Base-by-base conservation (phyloP, 2,888 invertebrate genomes). In the Ectropis crepuscularia region DNA sequence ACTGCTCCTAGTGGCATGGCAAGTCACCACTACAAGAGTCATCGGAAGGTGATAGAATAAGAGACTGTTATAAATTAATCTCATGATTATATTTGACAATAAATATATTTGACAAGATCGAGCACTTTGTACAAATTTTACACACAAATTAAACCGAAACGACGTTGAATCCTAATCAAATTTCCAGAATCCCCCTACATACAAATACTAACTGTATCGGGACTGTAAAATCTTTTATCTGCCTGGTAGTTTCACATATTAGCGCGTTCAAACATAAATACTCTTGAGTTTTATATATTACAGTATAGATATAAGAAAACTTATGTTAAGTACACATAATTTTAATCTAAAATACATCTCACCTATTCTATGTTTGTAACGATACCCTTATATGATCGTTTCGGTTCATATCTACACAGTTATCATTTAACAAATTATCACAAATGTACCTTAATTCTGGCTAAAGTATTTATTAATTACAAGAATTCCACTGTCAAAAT, bases 31-130 rank as follows among this genome's bases (percentile, higher is more conserved):
- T 42, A 73, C 65, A 51, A 82, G 67, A 65, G 61, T 67, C 54
- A 66, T 86, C 43, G 80, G 84, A 37, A 79, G 77, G 71, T 72
- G 67, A 70, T 65, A 67, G 16, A 77, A 68, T 51, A 71, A 70
- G 67, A 68, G 62, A 63, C 42, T 60, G 57, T 74, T 70, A 69
- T 79, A 79, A 79, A 77, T 78, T 80, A 83, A 85, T 85, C 79
- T 84, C 81, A 83, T 78, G 78, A 81, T 85, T 90, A 88, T 91
- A 89, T 88, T 89, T 83, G 82, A 89, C 81, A 92, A 92, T 92
- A 92, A 92, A 92, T 92, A 92, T 83, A 88, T 87, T 87, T 91
- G 91, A 92, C 90, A 91, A 91, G 91, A 92, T 87, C 86, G 82
- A 89, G 90, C 90, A 86, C 86, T 90, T 90, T 88, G 80, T 91